Conservation (phyloP, 2,888 invertebrate species). For the Cephus rjabovi region DNA sequence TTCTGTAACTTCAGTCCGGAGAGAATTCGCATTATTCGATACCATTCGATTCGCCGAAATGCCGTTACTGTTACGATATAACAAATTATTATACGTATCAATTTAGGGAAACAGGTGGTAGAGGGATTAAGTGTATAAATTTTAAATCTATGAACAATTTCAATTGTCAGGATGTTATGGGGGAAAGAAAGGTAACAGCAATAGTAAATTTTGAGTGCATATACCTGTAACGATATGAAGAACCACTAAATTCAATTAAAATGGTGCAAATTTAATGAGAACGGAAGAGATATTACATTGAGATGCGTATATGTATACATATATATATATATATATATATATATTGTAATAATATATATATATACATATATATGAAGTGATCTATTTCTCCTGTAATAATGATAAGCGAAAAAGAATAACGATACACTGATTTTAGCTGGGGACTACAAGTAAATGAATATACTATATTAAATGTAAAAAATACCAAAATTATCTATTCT, state of each 20-base stretch:
- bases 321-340: no score
- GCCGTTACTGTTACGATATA: neutral
- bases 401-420: slow-evolving; percentile 41
- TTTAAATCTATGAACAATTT: neutral
- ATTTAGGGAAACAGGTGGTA: neutral
- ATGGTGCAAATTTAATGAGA: slow-evolving; percentile 57
- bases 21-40: neutral
- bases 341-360: slow-evolving; percentile 10
- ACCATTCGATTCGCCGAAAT: neutral
- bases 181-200: neutral
- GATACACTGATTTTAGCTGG: slow-evolving; percentile 37
- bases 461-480: slow-evolving; percentile 36
- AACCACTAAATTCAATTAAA: slow-evolving; percentile 38
- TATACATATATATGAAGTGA: slow-evolving; percentile 25
- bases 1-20: neutral
- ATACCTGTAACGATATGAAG: neutral
- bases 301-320: slow-evolving; percentile 51
- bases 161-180: neutral
- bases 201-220: neutral
- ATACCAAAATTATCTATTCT: neutral
- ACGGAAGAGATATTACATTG: slow-evolving; percentile 49
- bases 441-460: slow-evolving; percentile 25
- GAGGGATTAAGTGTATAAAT: neutral
- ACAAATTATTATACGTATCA: neutral
- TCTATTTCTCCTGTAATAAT: slow-evolving; percentile 36